Percentiles rank a stretch among this genome's conserved stretches.
These are phyloP conservation scores for Girardinichthys multiradiatus DNA, from an alignment of 2,113 vertebrate genomes.

Conservation along the genomic window DNA sequence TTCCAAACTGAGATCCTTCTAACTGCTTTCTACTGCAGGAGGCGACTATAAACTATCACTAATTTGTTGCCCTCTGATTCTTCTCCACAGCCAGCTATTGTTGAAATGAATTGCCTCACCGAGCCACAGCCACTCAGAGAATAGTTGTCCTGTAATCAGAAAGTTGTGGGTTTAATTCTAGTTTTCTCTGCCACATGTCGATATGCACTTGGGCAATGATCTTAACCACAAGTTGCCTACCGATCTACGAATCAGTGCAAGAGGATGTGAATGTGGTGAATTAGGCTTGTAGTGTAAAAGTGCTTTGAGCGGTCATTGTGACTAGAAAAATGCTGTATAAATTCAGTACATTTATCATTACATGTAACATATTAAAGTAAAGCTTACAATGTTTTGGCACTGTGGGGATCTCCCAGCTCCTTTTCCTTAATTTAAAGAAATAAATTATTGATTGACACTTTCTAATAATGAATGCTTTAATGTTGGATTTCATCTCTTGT, in stretches of 20 bases:
- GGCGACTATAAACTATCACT: too few relatives aligned
- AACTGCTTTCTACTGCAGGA: neutral
- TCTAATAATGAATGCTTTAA: neutral
- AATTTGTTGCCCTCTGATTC: too few relatives aligned
- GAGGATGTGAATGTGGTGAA: neutral
- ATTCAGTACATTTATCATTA: neutral
- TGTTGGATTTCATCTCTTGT: neutral
- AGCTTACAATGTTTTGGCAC: neutral
- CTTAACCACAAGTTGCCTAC: neutral
- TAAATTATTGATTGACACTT: neutral
- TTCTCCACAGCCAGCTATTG: too few relatives aligned
- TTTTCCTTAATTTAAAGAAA: neutral
- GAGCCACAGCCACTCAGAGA: too few relatives aligned
- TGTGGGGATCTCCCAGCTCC: neutral
- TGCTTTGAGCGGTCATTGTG: neutral
- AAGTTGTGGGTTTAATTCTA: neutral
- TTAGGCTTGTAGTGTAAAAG: neutral
- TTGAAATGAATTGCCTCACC: too few relatives aligned
- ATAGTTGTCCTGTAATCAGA: too few relatives aligned
- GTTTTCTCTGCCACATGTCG: neutral
- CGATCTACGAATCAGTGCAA: neutral
- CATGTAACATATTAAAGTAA: neutral
- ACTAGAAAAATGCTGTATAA: neutral
- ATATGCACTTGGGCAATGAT: neutral
- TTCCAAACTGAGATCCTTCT: neutral